Conservation (phyloP, 1,140 invertebrate genomes). For the Aplysia californica region DNA sequence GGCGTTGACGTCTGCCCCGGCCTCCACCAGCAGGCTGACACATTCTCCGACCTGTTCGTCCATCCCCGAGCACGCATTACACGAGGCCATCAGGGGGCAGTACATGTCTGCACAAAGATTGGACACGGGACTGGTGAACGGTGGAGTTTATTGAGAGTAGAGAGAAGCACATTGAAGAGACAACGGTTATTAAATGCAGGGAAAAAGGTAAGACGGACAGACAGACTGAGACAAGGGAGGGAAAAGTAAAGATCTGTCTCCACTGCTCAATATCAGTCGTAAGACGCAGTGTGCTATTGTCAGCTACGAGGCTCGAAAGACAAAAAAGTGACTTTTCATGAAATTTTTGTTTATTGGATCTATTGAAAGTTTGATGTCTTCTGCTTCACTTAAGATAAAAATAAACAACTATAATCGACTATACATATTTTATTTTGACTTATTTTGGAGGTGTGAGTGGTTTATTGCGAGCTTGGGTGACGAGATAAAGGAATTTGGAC, state of each 20-base stretch:
- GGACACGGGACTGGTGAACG: not conserved
- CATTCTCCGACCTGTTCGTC: slow-evolving; percentile 65
- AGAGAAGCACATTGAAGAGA: not conserved
- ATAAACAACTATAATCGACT: too few relatives aligned
- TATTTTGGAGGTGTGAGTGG: too few relatives aligned
- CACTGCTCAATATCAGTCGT: not conserved
- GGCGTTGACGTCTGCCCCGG: slow-evolving; percentile 67
- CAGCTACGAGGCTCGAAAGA: too few relatives aligned
- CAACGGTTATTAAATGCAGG: not conserved
- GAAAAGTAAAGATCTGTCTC: not conserved
- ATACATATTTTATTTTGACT: too few relatives aligned
- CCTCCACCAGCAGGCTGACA: slow-evolving; percentile 65
- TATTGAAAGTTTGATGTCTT: too few relatives aligned
- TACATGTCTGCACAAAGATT: slow-evolving; percentile 67
- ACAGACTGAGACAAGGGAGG: not conserved
- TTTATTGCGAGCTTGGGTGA: too few relatives aligned
- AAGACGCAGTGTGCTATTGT: not conserved
- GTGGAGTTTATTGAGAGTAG: not conserved
- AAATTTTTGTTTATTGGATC: too few relatives aligned
- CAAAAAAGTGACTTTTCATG: too few relatives aligned
- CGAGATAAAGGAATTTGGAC: too few relatives aligned
- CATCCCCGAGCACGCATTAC: slow-evolving; percentile 59
- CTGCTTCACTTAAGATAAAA: too few relatives aligned
- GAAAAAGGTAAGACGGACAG: not conserved
- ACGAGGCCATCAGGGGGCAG: slow-evolving; percentile 71